Conservation (phyloP, 2,113 vertebrate species). For the Syngnathus floridae region DNA sequence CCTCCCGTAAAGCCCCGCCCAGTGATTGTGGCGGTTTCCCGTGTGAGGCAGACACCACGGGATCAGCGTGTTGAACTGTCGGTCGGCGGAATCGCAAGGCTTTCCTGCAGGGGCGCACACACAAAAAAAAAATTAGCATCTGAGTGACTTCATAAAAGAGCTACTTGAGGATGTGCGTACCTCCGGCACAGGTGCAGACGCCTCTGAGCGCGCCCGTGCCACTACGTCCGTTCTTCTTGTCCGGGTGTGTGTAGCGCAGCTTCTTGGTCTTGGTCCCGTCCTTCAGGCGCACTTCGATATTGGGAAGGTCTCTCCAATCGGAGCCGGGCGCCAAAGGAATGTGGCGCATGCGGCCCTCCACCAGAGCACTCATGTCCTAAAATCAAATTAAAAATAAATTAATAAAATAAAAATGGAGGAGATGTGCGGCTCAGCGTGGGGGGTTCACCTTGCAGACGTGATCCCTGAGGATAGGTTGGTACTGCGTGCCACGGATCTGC, state of each 20-base stretch:
- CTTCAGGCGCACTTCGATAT: slow-evolving; percentile 83
- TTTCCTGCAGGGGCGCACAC: slow-evolving; percentile 59
- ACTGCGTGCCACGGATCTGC: slow-evolving; percentile 88
- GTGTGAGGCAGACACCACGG: slow-evolving; percentile 97
- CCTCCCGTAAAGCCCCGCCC: slow-evolving; percentile 91
- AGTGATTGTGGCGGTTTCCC: slow-evolving; percentile 94
- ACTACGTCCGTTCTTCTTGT: slow-evolving; percentile 86
- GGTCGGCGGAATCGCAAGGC: slow-evolving; percentile 81
- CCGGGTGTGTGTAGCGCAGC: slow-evolving; percentile 81
- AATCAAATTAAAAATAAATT: not conserved
- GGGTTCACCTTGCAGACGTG: slow-evolving; percentile 90
- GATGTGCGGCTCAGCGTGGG: no score
- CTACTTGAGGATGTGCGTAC: slow-evolving; percentile 42
- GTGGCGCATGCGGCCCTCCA: slow-evolving; percentile 91
- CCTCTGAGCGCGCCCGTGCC: slow-evolving; percentile 78
- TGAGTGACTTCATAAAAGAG: no score
- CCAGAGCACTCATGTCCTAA: slow-evolving; percentile 93
- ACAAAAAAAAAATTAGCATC: not conserved
- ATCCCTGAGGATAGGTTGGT: slow-evolving; percentile 96
- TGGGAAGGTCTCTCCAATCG: slow-evolving; percentile 92
- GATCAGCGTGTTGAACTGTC: slow-evolving; percentile 94
- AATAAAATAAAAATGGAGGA: no score
- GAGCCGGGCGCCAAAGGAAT: slow-evolving; percentile 90
- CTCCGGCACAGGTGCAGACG: slow-evolving; percentile 87
- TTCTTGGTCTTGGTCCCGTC: slow-evolving; percentile 84